Evolutionary conservation across 2,888 invertebrate genomes (phyloP), one percentile per base, ranked within the genome.

Genomic region (Mythimna ferrago): DNA sequence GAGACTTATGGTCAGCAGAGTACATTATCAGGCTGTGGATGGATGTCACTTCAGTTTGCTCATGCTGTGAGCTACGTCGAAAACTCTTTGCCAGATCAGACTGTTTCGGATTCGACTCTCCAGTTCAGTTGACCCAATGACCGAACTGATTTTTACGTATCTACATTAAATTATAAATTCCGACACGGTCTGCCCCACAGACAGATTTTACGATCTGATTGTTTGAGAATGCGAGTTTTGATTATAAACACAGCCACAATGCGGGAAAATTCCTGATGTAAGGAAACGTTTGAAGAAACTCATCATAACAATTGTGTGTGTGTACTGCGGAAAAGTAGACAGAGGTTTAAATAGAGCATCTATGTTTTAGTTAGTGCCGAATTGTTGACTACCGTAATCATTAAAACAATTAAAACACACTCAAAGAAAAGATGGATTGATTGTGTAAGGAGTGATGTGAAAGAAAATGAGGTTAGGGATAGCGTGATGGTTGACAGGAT

Each of bases 201-300:
- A 69, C 32, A 19, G 44, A 14, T 70, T 66, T 56, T 56, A 70
- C 56, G 10, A n/a, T 32, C 53, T 6, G n/a, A 69, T 32, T 35
- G 70, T 70, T 56, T 56, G 14, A 44, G 19, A 19, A 56, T 56
- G 9, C 44, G 56, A 56, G 21, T 6, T 35, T 32, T 44, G 19
- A 48, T 26, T 57, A 57, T 57, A 71, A 57, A 38, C 71, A 66
- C 9, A 6, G 35, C 38, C 51, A 65, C 21, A 26, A 53, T n/a
- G 16, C 16, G 1, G 9, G 48, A n/a, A 11, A 71, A 58, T 11
- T n/a, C 16, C 7, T 26, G 26, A 56, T 57, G 14, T 48, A 10
- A 19, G 1, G n/a, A 70, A 56, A 9, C 6, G 26, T 26, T 26
- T 19, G 5, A 26, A 57, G 41, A 19, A 26, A 41, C 19, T 26